These are phyloP conservation scores for Adelphocoris suturalis DNA, from an alignment of 2,888 invertebrate species.

Conservation along the genomic window DNA sequence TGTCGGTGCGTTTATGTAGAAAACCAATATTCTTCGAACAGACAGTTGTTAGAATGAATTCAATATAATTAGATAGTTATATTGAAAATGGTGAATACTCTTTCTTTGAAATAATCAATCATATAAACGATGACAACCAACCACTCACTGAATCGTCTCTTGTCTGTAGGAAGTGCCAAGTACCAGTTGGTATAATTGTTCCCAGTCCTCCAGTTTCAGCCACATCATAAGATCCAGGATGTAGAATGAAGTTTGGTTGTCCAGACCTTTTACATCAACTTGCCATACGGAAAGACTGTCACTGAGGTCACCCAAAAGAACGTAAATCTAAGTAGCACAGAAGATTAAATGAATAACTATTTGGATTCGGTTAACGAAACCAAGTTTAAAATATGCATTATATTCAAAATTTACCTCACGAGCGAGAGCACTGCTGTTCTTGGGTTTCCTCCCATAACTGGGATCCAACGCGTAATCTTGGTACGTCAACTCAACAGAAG, in stretches of 20 bases:
- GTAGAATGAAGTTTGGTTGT: slow-evolving; percentile 79
- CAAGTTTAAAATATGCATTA: background rate
- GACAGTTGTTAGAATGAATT: too few relatives aligned
- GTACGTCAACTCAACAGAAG: slow-evolving; percentile 72
- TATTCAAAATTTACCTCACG: slow-evolving; percentile 74
- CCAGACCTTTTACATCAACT: slow-evolving; percentile 77
- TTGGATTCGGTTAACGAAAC: background rate
- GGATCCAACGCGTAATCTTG: slow-evolving; percentile 75
- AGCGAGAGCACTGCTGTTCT: slow-evolving; percentile 75
- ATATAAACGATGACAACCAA: too few relatives aligned
- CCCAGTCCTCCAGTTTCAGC: slow-evolving; percentile 78
- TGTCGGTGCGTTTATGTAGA: too few relatives aligned
- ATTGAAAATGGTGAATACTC: too few relatives aligned
- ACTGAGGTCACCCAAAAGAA: slow-evolving; percentile 75
- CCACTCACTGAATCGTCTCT: slow-evolving; percentile 83
- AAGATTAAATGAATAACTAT: background rate
- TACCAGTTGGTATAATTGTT: slow-evolving; percentile 77
- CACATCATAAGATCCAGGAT: slow-evolving; percentile 79
- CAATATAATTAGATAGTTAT: too few relatives aligned
- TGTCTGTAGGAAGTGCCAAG: slow-evolving; percentile 86
- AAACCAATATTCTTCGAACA: too few relatives aligned
- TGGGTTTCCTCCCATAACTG: slow-evolving; percentile 75
- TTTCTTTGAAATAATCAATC: too few relatives aligned
- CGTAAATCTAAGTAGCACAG: slow-evolving; percentile 74
- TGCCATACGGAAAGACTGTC: slow-evolving; percentile 76